These are phyloP conservation scores for Anguilla marmorata DNA, from an alignment of 2,797 vertebrate genomes.

Conservation along the genomic window DNA sequence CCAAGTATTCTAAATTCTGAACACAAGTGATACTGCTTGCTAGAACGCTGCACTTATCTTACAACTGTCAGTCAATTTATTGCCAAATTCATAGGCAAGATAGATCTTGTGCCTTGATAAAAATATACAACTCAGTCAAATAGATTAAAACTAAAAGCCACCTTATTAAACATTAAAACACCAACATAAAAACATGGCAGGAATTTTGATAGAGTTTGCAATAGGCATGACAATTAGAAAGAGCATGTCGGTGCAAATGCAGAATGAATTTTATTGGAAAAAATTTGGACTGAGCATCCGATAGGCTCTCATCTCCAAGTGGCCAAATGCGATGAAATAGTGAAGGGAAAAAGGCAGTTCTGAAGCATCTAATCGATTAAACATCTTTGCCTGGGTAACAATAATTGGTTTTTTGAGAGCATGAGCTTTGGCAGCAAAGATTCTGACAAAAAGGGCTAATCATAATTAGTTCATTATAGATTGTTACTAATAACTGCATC, in stretches of 20 bases:
- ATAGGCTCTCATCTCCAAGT: neutral
- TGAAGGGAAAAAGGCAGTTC: neutral
- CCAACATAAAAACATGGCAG: neutral
- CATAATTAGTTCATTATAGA: neutral
- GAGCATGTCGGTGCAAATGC: neutral
- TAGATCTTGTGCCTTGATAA: too few relatives aligned
- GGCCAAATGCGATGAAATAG: neutral
- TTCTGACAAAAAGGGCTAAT: neutral
- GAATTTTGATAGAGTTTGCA: neutral
- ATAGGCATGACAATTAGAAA: neutral
- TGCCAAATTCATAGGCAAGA: too few relatives aligned
- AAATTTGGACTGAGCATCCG: neutral
- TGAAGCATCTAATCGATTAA: neutral
- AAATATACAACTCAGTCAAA: too few relatives aligned
- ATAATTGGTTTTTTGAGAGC: too few relatives aligned
- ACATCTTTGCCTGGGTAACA: neutral
- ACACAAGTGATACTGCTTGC: too few relatives aligned
- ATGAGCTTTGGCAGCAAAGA: neutral
- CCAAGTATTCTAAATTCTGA: too few relatives aligned
- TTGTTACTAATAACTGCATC: neutral
- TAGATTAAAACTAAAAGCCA: too few relatives aligned
- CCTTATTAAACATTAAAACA: neutral
- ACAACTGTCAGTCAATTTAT: too few relatives aligned
- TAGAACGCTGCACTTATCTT: too few relatives aligned
- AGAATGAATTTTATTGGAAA: neutral